These are phyloP conservation scores for Caenorhabditis brenneri DNA, from an alignment of 1,140 invertebrate species.

Conservation along the genomic window DNA sequence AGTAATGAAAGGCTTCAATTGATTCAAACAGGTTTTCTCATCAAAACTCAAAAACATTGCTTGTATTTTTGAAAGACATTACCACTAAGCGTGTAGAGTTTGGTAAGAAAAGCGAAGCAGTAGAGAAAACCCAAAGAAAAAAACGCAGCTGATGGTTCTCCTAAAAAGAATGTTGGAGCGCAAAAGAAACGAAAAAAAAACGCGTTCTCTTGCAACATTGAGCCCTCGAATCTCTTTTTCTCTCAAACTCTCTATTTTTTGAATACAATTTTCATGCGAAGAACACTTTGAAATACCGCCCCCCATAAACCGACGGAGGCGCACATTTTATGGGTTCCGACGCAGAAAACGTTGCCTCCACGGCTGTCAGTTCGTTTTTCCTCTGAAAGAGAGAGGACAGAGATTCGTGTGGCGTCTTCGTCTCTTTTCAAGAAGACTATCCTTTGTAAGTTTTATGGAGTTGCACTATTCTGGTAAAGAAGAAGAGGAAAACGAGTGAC, in stretches of 20 bases:
- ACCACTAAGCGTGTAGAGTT: too few species aligned
- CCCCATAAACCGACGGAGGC: slow-evolving; percentile 32
- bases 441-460: slow-evolving; percentile 33
- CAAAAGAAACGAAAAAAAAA: background rate
- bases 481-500: background rate
- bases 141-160: background rate
- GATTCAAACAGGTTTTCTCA: too few species aligned
- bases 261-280: background rate
- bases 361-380: slow-evolving; percentile 13
- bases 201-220: slow-evolving; percentile 5
- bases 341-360: slow-evolving; percentile 22
- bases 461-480: slow-evolving; percentile 22
- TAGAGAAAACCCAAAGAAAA: background rate
- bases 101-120: background rate
- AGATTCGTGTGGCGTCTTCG: background rate
- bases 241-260: background rate
- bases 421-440: background rate
- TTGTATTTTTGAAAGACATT: too few species aligned
- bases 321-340: slow-evolving; percentile 40
- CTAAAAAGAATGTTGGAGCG: background rate
- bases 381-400: slow-evolving; percentile 29
- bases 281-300: slow-evolving; percentile 37
- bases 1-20: too few species aligned
- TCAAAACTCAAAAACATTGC: too few species aligned
- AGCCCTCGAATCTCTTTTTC: background rate